Evolutionary conservation across 1,140 invertebrate species (phyloP), one percentile per base, ranked within the genome.

Genomic region (Drosophila miranda): DNA sequence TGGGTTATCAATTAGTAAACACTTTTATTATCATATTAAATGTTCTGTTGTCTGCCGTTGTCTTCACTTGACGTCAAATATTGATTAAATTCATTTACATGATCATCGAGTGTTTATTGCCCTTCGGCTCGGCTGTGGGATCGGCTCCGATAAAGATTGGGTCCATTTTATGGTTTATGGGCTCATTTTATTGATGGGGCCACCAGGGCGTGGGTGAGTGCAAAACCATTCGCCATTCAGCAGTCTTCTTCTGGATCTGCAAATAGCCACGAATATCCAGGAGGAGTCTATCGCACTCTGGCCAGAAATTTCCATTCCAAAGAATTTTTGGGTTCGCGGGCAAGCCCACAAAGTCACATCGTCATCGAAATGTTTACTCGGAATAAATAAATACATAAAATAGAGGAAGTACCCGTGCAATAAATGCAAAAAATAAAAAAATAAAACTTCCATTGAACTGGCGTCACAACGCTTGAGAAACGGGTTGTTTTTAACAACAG

Each of bases 361-460:
- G 67, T 80, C 76, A 86, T 80, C 82, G 79, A 84, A 84, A 73
- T 80, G 78, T 83, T 83, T 83, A 68, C 73, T 75, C 74, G 50
- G 60, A 86, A 77, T 80, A 67, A 80, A 84, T 83, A 83, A 83
- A 75, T 63, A 54, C 57, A 66, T 57, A 80, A 81, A 67, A 45
- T 78, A 77, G 74, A 63, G 82, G 45, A 52, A 84, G 69, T 72
- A 38, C 11, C 13, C 34, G 11, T 13, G 75, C 75, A 75, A 80
- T 76, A 86, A 86, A 86, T 73, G 61, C 71, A 80, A 83, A 86
- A 51, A 55, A 41, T 0, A 23, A 43, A 43, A 41, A 23, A 55
- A 9, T 16, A 26, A 11, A 48, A 77, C 68, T 70, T 69, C 68
- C 68, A 77, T 77, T 81, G 63, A 81, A 81, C 66, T 45, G 3